phyloP scores from a whole-genome alignment of 2,888 invertebrate genomes.

The Gymnosoma rotundatum region DNA sequence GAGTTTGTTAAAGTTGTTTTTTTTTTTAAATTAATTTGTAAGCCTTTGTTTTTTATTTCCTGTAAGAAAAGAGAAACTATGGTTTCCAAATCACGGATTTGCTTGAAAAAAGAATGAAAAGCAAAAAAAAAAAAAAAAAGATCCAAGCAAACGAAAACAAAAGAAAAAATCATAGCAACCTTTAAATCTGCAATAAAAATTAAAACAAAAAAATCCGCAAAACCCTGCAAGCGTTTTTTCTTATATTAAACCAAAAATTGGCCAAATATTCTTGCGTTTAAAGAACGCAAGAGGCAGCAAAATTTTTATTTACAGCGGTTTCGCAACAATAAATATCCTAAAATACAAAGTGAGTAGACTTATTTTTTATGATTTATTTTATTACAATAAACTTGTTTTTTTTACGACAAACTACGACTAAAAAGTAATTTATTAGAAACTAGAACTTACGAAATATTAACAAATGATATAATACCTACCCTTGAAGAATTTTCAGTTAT shows the following conservation, averaged over 20 bases:
- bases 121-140: not conserved
- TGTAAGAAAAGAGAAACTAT: constrained; percentile 29
- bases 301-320: constrained; percentile 44
- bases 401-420: too few species aligned
- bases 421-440: too few species aligned
- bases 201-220: constrained; percentile 30
- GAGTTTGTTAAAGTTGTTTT: constrained; percentile 5
- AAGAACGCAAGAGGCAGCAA: constrained; percentile 31
- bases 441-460: too few species aligned
- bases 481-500: too few species aligned
- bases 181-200: constrained; percentile 38
- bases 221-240: constrained; percentile 57
- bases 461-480: too few species aligned
- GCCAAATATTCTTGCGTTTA: not conserved
- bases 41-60: constrained; percentile 46
- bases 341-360: constrained; percentile 54
- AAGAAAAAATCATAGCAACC: not conserved
- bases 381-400: too few species aligned
- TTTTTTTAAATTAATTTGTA: constrained; percentile 44
- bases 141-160: constrained; percentile 32
- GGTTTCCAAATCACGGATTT: constrained; percentile 24
- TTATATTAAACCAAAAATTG: constrained; percentile 21
- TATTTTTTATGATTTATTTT: not conserved
- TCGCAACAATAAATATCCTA: not conserved
- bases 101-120: constrained; percentile 43